Conservation (phyloP, 2,113 vertebrate genomes). For the Rhineura floridana region DNA sequence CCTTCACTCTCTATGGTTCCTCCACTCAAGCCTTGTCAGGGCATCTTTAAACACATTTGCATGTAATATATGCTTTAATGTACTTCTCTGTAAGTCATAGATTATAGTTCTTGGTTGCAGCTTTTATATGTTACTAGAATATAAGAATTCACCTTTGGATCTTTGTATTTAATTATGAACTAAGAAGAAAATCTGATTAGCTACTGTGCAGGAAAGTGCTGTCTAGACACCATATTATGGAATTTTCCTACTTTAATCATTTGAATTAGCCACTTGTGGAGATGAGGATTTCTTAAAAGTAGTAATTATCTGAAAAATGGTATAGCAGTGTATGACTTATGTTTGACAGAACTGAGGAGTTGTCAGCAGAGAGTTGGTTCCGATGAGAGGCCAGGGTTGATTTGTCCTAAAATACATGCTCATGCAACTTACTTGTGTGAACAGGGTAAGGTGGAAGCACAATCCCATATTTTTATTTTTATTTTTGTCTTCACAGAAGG, state of each 20-base stretch:
- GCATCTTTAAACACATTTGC: neutral
- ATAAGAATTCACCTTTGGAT: constrained; percentile 58
- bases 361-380: neutral
- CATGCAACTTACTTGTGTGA: neutral
- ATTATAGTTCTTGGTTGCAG: constrained; percentile 55
- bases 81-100: constrained; percentile 33
- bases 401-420: neutral
- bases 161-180: constrained; percentile 46
- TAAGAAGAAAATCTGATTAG: constrained; percentile 49
- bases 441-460: neutral
- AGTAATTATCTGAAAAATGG: constrained; percentile 10
- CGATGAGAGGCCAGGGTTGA: neutral
- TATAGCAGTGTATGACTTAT: neutral
- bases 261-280: constrained; percentile 10
- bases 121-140: constrained; percentile 31
- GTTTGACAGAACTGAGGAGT: neutral
- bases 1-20: neutral
- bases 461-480: too few species aligned
- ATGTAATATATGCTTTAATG: neutral
- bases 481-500: neutral
- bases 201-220: neutral
- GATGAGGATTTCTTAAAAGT: constrained; percentile 22
- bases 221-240: constrained; percentile 16
- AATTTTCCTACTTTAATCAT: constrained; percentile 4
- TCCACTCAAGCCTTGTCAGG: neutral